Conservation (phyloP, 1,140 invertebrate species). For the Harlomillsia oculata region DNA sequence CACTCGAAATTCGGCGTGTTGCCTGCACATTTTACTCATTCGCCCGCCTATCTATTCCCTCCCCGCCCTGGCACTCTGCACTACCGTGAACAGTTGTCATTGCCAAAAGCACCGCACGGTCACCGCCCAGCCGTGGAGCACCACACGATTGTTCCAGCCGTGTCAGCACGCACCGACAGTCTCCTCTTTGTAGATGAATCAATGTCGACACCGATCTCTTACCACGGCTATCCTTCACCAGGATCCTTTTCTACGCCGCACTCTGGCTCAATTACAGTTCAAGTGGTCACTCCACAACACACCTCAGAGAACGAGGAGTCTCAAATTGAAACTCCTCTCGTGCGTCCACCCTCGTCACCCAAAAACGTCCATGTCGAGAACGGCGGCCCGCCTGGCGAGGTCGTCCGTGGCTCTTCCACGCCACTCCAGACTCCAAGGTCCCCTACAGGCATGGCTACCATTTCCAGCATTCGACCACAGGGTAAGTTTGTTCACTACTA, state of each 20-base stretch:
- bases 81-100: constrained; percentile 22
- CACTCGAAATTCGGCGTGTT: constrained; percentile 45
- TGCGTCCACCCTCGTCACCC: constrained; percentile 35
- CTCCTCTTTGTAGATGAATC: constrained; percentile 42
- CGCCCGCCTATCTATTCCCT: constrained; percentile 42
- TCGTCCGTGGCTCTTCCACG: too few relatives aligned
- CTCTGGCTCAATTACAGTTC: constrained; percentile 43
- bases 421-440: background rate
- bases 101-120: constrained; percentile 33
- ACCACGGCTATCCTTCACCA: constrained; percentile 36
- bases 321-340: constrained; percentile 46
- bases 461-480: constrained; percentile 26
- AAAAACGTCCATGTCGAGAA: background rate
- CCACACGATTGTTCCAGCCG: constrained; percentile 32
- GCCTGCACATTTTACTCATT: constrained; percentile 50
- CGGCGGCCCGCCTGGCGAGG: too few relatives aligned
- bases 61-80: constrained; percentile 26
- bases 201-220: constrained; percentile 41
- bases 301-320: constrained; percentile 43
- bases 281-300: constrained; percentile 44
- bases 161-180: constrained; percentile 38
- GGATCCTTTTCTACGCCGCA: constrained; percentile 37
- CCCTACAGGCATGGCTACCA: constrained; percentile 27
- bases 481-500: constrained; percentile 18
- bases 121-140: constrained; percentile 26